These are phyloP conservation scores for Eudemis profundana DNA, from an alignment of 2,888 invertebrate genomes.

Conservation along the genomic window DNA sequence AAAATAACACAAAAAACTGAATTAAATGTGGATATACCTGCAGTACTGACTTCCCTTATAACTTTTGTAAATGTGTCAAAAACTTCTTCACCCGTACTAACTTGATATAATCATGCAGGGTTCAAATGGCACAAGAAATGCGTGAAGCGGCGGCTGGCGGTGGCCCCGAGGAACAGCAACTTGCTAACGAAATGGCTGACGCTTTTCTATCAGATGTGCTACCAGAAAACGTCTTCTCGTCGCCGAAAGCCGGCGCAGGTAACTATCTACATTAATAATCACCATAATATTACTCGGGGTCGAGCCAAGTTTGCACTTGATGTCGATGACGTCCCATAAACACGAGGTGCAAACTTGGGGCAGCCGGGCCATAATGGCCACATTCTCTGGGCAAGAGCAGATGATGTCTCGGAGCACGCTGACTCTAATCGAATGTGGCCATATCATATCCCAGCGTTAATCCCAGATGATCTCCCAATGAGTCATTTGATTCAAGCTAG, in stretches of 20 bases:
- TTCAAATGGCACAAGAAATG: constrained; percentile 99
- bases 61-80: background rate
- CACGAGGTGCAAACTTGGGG: too few species aligned
- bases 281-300: too few species aligned
- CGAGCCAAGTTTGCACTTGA: too few species aligned
- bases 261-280: constrained; percentile 41
- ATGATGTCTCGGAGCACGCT: constrained; percentile 64
- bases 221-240: constrained; percentile 97
- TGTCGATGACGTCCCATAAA: too few species aligned
- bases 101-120: constrained; percentile 70
- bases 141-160: constrained; percentile 93
- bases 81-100: background rate
- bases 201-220: constrained; percentile 97
- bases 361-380: too few species aligned
- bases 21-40: constrained; percentile 76
- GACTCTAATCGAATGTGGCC: constrained; percentile 83
- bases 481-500: constrained; percentile 81
- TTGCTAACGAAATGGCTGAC: constrained; percentile 99
- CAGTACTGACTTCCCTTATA: constrained; percentile 70
- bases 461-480: constrained; percentile 75
- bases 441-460: constrained; percentile 79
- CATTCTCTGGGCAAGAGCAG: constrained; percentile 84
- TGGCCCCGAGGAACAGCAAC: constrained; percentile 96
- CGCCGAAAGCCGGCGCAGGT: constrained; percentile 96
- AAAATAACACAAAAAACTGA: constrained; percentile 68